Conservation (phyloP, 2,888 invertebrate genomes). For the Chymomyza fuscimana region DNA sequence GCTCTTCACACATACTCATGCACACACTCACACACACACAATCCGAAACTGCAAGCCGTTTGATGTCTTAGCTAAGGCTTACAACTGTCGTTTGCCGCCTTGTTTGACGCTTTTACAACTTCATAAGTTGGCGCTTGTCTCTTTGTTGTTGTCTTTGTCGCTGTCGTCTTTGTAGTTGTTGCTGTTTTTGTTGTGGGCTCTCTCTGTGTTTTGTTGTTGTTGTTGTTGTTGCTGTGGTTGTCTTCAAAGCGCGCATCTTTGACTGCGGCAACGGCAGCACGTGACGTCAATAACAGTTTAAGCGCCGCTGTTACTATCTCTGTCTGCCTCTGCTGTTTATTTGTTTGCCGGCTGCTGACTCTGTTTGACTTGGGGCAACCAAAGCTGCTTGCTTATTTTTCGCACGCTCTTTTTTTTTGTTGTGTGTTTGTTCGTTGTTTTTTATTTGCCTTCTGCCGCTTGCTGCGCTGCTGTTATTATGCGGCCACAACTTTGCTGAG, state of each 20-base stretch:
- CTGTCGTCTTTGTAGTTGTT: slow-evolving; percentile 8
- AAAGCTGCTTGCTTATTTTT: slow-evolving; percentile 27
- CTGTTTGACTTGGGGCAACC: not conserved
- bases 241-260: slow-evolving; percentile 58
- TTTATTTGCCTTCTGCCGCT: slow-evolving; percentile 31
- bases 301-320: not conserved
- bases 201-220: not conserved
- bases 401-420: slow-evolving; percentile 47
- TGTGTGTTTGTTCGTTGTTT: slow-evolving; percentile 4
- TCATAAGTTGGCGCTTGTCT: slow-evolving; percentile 46
- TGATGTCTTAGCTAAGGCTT: slow-evolving; percentile 1
- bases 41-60: not conserved
- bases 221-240: slow-evolving; percentile 29
- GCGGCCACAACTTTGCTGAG: slow-evolving; percentile 37
- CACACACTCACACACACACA: slow-evolving; percentile 6
- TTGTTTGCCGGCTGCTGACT: slow-evolving; percentile 27
- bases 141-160: slow-evolving; percentile 6
- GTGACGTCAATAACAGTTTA: slow-evolving; percentile 42
- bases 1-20: slow-evolving; percentile 16
- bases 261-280: slow-evolving; percentile 21
- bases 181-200: not conserved
- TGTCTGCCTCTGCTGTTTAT: not conserved
- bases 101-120: slow-evolving; percentile 58
- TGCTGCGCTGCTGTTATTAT: slow-evolving; percentile 65
- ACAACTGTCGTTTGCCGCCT: slow-evolving; percentile 24